phyloP scores from a whole-genome alignment of 2,888 invertebrate genomes.

The Trachelus stipa region DNA sequence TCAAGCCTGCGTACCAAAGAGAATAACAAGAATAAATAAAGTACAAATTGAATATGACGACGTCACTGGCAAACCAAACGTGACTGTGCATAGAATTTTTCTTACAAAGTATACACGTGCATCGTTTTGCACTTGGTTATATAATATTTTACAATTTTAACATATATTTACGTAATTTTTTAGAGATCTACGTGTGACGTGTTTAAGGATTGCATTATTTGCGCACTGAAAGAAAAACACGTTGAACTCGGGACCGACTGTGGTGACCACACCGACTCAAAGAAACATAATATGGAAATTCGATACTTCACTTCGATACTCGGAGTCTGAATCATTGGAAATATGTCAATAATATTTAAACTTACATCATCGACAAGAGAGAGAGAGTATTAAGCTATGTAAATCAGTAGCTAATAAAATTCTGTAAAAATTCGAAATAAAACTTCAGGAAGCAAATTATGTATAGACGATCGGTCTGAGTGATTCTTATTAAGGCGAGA shows the following conservation, averaged over 20 bases:
- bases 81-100: too few species aligned
- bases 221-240: too few species aligned
- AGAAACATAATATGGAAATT: not conserved
- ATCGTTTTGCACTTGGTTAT: too few species aligned
- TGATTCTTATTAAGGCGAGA: not conserved
- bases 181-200: too few species aligned
- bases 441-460: not conserved
- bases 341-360: not conserved
- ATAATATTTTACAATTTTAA: too few species aligned
- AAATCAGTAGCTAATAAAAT: not conserved
- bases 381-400: not conserved
- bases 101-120: too few species aligned
- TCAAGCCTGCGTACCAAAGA: conserved; percentile 70
- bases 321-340: not conserved
- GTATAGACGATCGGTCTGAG: not conserved
- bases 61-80: not conserved
- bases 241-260: too few species aligned
- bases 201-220: too few species aligned
- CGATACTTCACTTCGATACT: not conserved
- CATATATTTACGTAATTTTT: too few species aligned
- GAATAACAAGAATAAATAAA: not conserved
- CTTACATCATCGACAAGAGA: too few species aligned
- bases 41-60: not conserved
- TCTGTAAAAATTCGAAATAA: not conserved
- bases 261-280: not conserved